Conservation (phyloP, 2,797 vertebrate genomes). For the Paramormyrops hopkinsi region DNA sequence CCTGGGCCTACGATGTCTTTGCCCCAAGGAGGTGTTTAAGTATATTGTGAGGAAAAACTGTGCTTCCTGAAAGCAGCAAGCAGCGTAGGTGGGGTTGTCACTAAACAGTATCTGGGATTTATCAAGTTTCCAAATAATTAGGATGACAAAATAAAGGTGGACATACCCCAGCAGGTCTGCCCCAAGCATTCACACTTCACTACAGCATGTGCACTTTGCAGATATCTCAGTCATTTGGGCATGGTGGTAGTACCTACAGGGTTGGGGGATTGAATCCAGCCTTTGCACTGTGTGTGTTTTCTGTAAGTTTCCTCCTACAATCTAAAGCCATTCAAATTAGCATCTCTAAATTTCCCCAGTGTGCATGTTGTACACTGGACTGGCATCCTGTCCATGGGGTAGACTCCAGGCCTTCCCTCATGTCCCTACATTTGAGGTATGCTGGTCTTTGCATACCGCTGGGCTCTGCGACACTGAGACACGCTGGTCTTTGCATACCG, state of each 20-base stretch:
- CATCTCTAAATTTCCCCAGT: not conserved
- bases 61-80: slow-evolving; percentile 42
- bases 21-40: slow-evolving; percentile 37
- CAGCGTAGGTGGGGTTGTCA: slow-evolving; percentile 28
- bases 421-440: not conserved
- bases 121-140: not conserved
- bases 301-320: not conserved
- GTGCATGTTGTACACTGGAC: not conserved
- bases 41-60: slow-evolving; percentile 26
- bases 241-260: not conserved
- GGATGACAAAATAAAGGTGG: not conserved
- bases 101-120: not conserved
- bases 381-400: not conserved
- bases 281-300: not conserved
- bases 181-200: not conserved
- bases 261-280: not conserved
- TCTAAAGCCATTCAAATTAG: not conserved
- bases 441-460: too few relatives aligned
- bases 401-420: not conserved
- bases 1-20: slow-evolving; percentile 35
- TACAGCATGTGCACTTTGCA: not conserved
- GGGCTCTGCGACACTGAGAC: not conserved
- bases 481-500: not conserved
- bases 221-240: not conserved
- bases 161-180: not conserved